Evolutionary conservation across 2,113 vertebrate species (phyloP), one percentile per base, ranked within the genome.

Genomic region (Pterophyllum scalare): DNA sequence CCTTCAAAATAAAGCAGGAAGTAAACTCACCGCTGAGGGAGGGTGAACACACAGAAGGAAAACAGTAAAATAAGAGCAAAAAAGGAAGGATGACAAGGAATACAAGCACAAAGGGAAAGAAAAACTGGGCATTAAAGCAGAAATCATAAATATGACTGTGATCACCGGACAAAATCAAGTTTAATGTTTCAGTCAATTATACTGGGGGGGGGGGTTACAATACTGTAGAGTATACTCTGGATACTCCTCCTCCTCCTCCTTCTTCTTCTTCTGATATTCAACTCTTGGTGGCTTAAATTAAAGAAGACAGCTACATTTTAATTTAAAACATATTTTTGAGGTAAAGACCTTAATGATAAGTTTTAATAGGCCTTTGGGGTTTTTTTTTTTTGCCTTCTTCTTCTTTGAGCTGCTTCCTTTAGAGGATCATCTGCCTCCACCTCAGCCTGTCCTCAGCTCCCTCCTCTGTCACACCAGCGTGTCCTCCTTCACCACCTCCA

Each of bases 1-100:
- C 11, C 65, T 17, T 72, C 43, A 5, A 72, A 5, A 72, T 72
- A 8, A n/a, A 8, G 19, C 11, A 28, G 49, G 7, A 72, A 31
- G 12, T 49, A 6, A 52, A 72, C 28, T 31, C 7, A 72, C 20
- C 13, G 7, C 26, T 19, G 43, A 8, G 20, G 2, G 56, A 70
- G 10, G 7, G 1, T 31, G 7, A 20, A 3, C 0, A 20, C 15
- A 52, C 9, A 0, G 9, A 70, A 0, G 1, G 9, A 72, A 31
- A 52, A 49, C 43, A 46, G 28, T 15, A n/a, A 56, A 20, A 9
- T 20, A 20, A 22, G 20, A 31, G 43, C 0, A 28, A 70, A 46
- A 5, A 28, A 49, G 22, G 24, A 49, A 70, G 9, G 9, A 7
- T 33, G 6, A 31, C 5, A 12, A 15, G 3, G 46, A 49, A 70